Base-by-base conservation (phyloP, 2,888 invertebrate species). In the Blastobasis lacticolella region DNA sequence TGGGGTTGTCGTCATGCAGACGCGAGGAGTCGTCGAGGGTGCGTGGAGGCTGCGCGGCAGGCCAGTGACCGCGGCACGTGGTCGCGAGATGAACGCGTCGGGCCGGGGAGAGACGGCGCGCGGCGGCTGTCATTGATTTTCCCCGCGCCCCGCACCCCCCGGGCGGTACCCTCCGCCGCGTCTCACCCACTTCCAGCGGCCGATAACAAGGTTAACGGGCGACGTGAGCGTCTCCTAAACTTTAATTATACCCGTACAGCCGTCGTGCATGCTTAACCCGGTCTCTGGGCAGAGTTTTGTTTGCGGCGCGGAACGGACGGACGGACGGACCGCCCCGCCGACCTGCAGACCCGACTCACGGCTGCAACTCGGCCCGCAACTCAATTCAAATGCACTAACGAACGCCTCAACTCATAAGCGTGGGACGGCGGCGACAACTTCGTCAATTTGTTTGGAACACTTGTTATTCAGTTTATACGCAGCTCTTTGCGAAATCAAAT, bases 201-300 rank as follows among this genome's bases (percentile, higher is more conserved):
- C 86, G 87, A 88, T 88, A 88, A 88, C 88, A 87, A 88, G 88
- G 88, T 88, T 88, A 88, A 88, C 87, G 86, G 86, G 88, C 88
- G 86, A 87, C 88, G 87, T 86, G 87, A 86, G 87, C 85, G 85
- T 87, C 85, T 87, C 86, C 86, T 87, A 88, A 88, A 88, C 87
- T 88, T 87, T 88, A 88, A 87, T 88, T 87, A 88, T 85, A 85
- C 85, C 81, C 80, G 83, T 88, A 86, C 85, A 85, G 77, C 82
- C 82, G 81, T 79, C 81, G 81, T 85, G 83, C 85, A 88, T 88
- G 87, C 86, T 88, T 84, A 86, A 85, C 82, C 83, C 78, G 78
- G 77, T 79, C 82, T 82, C 80, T 82, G 82, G 83, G 81, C 82
- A 78, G 68, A 75, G 81, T 82, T 84, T 83, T 83, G 84, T 84